These are phyloP conservation scores for Tragopan temminckii DNA, from an alignment of 2,797 vertebrate species.

Conservation along the genomic window DNA sequence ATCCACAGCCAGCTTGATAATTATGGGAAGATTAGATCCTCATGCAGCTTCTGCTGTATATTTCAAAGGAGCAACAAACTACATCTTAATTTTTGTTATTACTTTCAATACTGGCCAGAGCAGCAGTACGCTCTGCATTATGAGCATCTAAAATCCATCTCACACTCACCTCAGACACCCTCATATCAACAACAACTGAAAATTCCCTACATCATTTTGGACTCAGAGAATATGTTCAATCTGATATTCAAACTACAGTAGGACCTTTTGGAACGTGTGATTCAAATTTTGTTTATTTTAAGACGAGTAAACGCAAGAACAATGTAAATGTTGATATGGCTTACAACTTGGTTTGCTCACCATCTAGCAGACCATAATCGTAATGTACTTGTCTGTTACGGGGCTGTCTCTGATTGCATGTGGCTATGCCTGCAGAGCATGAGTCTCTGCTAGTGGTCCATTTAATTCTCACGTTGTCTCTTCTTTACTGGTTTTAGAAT, in stretches of 20 bases:
- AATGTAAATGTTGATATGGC: background rate
- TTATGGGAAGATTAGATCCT: background rate
- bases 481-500: background rate
- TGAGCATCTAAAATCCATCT: background rate
- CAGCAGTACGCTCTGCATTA: background rate
- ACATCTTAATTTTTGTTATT: background rate
- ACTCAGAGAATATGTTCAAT: background rate
- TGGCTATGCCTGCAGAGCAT: background rate
- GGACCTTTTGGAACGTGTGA: background rate
- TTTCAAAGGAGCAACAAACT: background rate
- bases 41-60: background rate
- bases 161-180: background rate
- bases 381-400: background rate
- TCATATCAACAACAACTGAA: background rate
- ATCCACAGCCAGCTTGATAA: background rate
- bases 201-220: background rate
- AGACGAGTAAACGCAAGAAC: background rate
- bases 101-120: background rate
- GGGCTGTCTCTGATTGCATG: rapidly evolving
- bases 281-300: background rate
- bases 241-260: background rate
- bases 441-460: background rate
- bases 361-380: background rate
- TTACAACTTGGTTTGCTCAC: background rate
- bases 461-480: background rate